Evolutionary conservation across 2,797 vertebrate genomes (phyloP).

Genomic region (Enteromius treurensis): DNA sequence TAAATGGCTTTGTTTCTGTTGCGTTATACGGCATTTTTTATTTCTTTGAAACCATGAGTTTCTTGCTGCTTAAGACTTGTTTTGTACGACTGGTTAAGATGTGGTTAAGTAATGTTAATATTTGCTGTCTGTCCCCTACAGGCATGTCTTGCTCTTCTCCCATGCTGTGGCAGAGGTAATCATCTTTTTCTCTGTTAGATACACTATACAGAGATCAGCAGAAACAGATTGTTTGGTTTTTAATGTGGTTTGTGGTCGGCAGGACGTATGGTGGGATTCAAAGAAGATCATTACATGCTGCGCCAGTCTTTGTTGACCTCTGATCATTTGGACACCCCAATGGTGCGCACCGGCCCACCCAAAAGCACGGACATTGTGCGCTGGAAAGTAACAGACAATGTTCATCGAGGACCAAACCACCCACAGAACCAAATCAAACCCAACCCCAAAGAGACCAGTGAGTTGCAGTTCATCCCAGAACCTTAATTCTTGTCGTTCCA

Average conservation of each 20-base stretch:
- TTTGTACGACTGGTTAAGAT: background rate
- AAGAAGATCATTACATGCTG: constrained; percentile 93
- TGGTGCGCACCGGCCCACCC: constrained; percentile 87
- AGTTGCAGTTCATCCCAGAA: constrained; percentile 58
- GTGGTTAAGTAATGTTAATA: background rate
- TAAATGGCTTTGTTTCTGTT: background rate
- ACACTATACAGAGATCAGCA: accelerated
- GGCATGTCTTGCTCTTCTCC: constrained; percentile 89
- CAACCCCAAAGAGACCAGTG: constrained; percentile 87
- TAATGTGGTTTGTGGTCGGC: constrained; percentile 25
- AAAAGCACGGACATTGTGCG: constrained; percentile 89
- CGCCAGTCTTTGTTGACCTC: constrained; percentile 89
- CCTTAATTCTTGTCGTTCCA: background rate
- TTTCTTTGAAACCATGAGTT: background rate
- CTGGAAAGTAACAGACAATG: constrained; percentile 94
- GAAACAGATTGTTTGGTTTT: constrained; percentile 1
- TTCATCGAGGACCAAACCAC: constrained; percentile 79
- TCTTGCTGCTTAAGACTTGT: background rate
- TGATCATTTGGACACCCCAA: constrained; percentile 90
- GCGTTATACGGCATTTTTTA: background rate
- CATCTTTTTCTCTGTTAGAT: background rate
- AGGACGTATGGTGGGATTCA: constrained; percentile 95
- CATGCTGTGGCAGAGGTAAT: constrained; percentile 88
- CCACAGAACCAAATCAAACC: constrained; percentile 71
- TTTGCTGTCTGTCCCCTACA: constrained; percentile 71